These are phyloP conservation scores for Mythimna loreyi DNA, from an alignment of 2,888 invertebrate species.

Conservation along the genomic window DNA sequence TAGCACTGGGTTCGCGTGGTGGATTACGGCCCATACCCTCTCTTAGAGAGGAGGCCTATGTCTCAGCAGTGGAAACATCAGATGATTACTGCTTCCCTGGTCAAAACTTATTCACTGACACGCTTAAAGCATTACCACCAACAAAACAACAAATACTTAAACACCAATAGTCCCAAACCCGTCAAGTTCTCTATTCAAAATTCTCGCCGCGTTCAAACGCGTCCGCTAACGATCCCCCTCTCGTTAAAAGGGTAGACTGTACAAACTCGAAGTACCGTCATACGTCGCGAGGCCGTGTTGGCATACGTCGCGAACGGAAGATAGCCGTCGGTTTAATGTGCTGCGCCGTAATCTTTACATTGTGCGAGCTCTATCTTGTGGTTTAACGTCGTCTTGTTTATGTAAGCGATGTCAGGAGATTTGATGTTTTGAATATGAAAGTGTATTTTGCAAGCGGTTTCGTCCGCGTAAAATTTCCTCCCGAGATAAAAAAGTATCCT, in stretches of 20 bases:
- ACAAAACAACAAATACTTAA: neutral
- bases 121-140: neutral
- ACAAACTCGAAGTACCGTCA: constrained; percentile 58
- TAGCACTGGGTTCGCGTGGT: too few species aligned
- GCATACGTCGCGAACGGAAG: constrained; percentile 55
- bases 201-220: constrained; percentile 49
- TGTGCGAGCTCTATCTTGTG: constrained; percentile 52
- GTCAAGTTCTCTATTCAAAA: constrained; percentile 37
- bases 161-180: constrained; percentile 6
- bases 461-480: too few species aligned
- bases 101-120: neutral
- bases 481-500: too few species aligned
- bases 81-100: too few species aligned
- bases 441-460: neutral
- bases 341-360: constrained; percentile 56
- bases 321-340: constrained; percentile 60
- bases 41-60: too few species aligned
- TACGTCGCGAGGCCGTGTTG: constrained; percentile 51
- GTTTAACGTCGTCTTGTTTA: constrained; percentile 48
- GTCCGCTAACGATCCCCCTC: constrained; percentile 38
- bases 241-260: constrained; percentile 58
- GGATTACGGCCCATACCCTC: too few species aligned
- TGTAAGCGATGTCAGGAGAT: constrained; percentile 27
- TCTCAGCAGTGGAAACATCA: too few species aligned
- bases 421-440: constrained; percentile 11